Evolutionary conservation across 2,888 invertebrate genomes (phyloP).

Genomic region (Scaptomyza tumidula): DNA sequence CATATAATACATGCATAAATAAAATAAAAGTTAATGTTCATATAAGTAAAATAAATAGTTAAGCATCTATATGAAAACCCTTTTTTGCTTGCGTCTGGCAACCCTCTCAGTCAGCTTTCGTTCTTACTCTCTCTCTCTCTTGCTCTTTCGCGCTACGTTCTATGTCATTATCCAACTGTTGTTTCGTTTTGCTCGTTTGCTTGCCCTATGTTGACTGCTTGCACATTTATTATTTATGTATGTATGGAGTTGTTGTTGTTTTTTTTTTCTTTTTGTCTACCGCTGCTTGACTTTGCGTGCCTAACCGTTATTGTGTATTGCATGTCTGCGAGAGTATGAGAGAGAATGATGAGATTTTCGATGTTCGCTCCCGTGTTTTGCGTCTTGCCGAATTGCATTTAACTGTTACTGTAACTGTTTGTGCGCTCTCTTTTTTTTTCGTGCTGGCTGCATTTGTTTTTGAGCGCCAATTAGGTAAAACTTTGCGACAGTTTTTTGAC

Average conservation of each 20-base stretch:
- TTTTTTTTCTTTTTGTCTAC: constrained; percentile 3
- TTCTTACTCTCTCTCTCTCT: neutral
- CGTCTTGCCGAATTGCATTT: constrained; percentile 32
- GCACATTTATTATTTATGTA: constrained; percentile 33
- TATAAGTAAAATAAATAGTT: constrained; percentile 23
- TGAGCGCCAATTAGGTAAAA: constrained; percentile 64
- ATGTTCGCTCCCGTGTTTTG: constrained; percentile 20
- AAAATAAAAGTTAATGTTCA: constrained; percentile 24
- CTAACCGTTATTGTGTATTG: constrained; percentile 58
- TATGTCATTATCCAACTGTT: constrained; percentile 60
- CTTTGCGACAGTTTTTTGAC: constrained; percentile 65
- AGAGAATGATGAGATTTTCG: constrained; percentile 38
- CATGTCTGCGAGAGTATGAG: constrained; percentile 10
- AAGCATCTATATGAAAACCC: constrained; percentile 3
- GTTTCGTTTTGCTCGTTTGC: constrained; percentile 44
- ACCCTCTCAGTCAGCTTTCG: constrained; percentile 23
- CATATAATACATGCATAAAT: constrained; percentile 24
- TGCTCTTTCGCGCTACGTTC: neutral
- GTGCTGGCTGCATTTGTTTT: constrained; percentile 48
- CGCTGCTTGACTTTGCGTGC: constrained; percentile 50
- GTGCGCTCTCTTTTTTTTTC: constrained; percentile 1
- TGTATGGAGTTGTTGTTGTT: constrained; percentile 3
- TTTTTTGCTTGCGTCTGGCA: constrained; percentile 35
- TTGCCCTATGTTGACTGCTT: constrained; percentile 24
- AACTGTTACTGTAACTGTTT: constrained; percentile 4